Percentiles rank a stretch among this genome's conserved stretches.
phyloP scores from a whole-genome alignment of 2,113 vertebrate genomes.

The Ciconia maguari region DNA sequence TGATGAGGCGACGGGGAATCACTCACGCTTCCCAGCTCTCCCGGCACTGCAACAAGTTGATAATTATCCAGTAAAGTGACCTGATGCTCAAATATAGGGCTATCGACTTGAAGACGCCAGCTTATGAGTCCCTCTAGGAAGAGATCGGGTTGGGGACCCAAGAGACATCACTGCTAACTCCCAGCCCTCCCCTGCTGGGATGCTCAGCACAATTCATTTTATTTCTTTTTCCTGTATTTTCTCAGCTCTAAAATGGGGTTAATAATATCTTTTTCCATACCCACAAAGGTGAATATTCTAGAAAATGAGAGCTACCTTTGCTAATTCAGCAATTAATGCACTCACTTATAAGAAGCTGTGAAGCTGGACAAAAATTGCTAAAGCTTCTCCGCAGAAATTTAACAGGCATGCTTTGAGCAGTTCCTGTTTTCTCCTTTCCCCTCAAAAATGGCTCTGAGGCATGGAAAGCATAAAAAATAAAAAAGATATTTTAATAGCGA shows the following conservation, averaged over 20 bases:
- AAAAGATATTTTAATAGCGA: neutral
- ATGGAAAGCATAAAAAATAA: neutral
- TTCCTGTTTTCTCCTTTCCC: neutral
- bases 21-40: neutral
- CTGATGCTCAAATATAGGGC: neutral
- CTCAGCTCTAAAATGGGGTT: neutral
- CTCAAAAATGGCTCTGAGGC: neutral
- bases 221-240: neutral
- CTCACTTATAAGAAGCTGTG: neutral
- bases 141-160: neutral
- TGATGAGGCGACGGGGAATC: neutral
- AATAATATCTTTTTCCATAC: neutral
- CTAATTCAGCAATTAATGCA: neutral
- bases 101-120: neutral
- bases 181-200: neutral
- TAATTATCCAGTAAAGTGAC: neutral
- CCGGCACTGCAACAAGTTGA: neutral
- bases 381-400: neutral
- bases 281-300: neutral
- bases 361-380: neutral
- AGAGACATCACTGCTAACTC: neutral
- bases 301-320: neutral
- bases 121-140: neutral
- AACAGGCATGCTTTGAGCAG: neutral
- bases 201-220: neutral